Percentiles rank a stretch among this genome's conserved stretches.
These are phyloP conservation scores for Danio tinwini DNA, from an alignment of 2,797 vertebrate genomes.

Conservation along the genomic window DNA sequence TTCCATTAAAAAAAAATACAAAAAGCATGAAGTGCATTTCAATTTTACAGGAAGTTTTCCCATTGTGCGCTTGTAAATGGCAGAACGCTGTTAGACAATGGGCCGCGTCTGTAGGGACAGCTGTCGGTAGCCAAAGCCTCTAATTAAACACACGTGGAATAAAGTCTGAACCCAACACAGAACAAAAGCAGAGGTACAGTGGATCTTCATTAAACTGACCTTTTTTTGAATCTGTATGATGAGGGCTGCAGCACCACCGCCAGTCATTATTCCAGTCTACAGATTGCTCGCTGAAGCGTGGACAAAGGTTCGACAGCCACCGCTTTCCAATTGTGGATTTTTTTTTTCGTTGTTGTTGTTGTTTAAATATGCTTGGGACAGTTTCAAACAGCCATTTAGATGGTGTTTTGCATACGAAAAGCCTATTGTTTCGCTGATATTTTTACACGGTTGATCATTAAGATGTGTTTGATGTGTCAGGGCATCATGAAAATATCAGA, in stretches of 20 bases:
- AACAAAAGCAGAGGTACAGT: constrained; percentile 51
- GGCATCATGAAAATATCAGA: constrained; percentile 50
- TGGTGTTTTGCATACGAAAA: constrained; percentile 57
- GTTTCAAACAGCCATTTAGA: constrained; percentile 42
- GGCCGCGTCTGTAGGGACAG: constrained; percentile 47
- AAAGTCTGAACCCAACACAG: constrained; percentile 45
- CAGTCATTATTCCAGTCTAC: constrained; percentile 55
- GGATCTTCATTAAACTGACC: constrained; percentile 60
- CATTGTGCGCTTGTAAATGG: constrained; percentile 41
- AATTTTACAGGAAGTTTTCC: constrained; percentile 40
- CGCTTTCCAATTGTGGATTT: constrained; percentile 46
- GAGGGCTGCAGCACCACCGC: constrained; percentile 39
- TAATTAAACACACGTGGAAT: constrained; percentile 59
- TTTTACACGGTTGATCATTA: constrained; percentile 40
- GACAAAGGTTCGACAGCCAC: constrained; percentile 51
- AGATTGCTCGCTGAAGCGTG: constrained; percentile 45
- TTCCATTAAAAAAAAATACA: constrained; percentile 1
- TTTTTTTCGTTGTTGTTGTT: constrained; percentile 38
- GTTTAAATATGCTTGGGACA: constrained; percentile 51
- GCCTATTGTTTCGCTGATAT: constrained; percentile 14
- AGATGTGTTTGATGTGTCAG: constrained; percentile 41
- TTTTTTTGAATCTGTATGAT: constrained; percentile 49
- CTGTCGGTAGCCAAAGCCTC: constrained; percentile 50
- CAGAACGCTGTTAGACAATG: constrained; percentile 52
- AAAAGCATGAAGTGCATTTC: constrained; percentile 6